Evolutionary conservation across 1,140 invertebrate species (phyloP).

Genomic region (Drosophila tsacasi): DNA sequence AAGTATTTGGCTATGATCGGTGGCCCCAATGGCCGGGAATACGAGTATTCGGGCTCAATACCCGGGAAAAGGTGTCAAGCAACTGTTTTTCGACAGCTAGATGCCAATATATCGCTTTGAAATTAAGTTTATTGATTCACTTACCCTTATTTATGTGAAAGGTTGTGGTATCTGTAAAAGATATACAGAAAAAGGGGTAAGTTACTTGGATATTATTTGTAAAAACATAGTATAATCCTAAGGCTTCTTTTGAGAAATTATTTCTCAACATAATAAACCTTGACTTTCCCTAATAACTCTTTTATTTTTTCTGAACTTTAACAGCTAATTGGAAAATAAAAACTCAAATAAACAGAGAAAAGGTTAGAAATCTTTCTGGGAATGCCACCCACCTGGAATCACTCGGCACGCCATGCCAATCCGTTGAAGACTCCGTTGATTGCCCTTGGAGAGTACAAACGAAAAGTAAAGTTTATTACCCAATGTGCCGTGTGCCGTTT

Average conservation of each 20-base stretch:
- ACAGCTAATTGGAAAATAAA: not conserved
- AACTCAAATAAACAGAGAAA: not conserved
- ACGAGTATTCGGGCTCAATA: not conserved
- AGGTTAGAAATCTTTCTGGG: conserved; percentile 2
- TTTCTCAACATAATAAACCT: not conserved
- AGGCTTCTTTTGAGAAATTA: not conserved
- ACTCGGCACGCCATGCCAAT: conserved; percentile 7
- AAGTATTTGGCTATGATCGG: conserved; percentile 29
- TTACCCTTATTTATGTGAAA: conserved; percentile 19
- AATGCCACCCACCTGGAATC: conserved; percentile 30
- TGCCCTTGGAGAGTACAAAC: conserved; percentile 5
- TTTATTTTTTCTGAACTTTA: not conserved
- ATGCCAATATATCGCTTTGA: conserved; percentile 18
- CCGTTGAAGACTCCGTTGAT: conserved; percentile 25
- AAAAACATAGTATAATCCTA: not conserved
- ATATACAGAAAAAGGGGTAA: not conserved
- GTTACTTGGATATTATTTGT: not conserved
- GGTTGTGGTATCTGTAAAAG: conserved; percentile 6
- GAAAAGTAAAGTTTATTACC: conserved; percentile 53
- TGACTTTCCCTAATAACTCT: not conserved
- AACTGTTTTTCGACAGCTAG: conserved; percentile 29
- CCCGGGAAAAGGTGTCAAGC: conserved; percentile 30
- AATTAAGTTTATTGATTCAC: conserved; percentile 14
- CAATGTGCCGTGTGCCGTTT: conserved; percentile 42
- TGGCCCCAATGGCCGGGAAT: conserved; percentile 11